A percentile compares a stretch with the other conserved stretches of the same genome.
Evolutionary conservation across 1,140 invertebrate species (phyloP).

Genomic region (Drosophila takahashii): DNA sequence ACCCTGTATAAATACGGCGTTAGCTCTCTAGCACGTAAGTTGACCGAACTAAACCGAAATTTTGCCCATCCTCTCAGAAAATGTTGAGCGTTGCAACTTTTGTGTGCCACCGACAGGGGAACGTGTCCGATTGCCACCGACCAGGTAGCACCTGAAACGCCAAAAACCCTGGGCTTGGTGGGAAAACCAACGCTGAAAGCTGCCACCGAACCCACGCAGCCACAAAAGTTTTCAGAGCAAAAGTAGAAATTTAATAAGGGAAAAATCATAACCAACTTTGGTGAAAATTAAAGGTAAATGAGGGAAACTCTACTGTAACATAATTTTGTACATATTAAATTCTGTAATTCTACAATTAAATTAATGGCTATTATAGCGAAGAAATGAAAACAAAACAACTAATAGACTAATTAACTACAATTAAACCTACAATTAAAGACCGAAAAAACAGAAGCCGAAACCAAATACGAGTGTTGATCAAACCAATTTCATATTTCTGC

Average conservation of each 20-base stretch:
- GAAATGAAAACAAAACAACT: conserved; percentile 49
- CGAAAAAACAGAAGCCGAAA: conserved; percentile 27
- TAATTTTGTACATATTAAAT: conserved; percentile 79
- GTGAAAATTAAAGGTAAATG: conserved; percentile 66
- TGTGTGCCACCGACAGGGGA: conserved; percentile 31
- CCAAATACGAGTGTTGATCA: conserved; percentile 63
- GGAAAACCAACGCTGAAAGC: conserved; percentile 6
- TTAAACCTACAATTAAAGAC: conserved; percentile 63
- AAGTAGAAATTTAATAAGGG: conserved; percentile 37
- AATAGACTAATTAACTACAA: conserved; percentile 77
- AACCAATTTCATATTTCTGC: conserved; percentile 79
- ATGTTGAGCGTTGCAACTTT: conserved; percentile 39
- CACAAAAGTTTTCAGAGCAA: conserved; percentile 41
- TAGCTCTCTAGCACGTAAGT: conserved; percentile 73
- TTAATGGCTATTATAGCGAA: conserved; percentile 33
- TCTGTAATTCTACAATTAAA: conserved; percentile 69
- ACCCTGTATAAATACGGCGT: conserved; percentile 70
- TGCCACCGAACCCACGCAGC: conserved; percentile 19
- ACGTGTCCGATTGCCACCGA: conserved; percentile 58
- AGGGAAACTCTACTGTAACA: conserved; percentile 62
- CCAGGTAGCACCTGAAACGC: conserved; percentile 55
- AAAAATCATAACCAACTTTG: conserved; percentile 60
- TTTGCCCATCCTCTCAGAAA: conserved; percentile 13
- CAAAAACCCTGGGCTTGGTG: conserved; percentile 1
- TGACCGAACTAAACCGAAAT: conserved; percentile 26